A percentile compares a stretch with the other conserved stretches of the same genome.
These are phyloP conservation scores for Myocastor coypus DNA, from an alignment of 2,113 vertebrate species.

Conservation along the genomic window DNA sequence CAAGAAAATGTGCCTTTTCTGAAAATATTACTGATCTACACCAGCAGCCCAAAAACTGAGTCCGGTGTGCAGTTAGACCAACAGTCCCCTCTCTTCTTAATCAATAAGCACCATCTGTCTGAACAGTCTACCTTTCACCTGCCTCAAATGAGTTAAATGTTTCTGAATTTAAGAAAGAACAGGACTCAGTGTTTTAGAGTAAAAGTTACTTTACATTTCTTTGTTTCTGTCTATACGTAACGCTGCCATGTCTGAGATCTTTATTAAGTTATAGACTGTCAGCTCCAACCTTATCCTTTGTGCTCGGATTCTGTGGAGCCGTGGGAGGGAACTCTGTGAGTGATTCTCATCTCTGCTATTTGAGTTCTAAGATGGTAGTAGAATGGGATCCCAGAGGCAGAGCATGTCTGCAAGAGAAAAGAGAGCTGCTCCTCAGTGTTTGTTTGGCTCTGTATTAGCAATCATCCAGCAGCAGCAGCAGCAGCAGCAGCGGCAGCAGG, in stretches of 20 bases:
- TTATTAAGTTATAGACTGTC: background rate
- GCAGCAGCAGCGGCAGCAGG: too few relatives aligned
- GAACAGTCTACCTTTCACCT: background rate
- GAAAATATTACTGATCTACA: background rate
- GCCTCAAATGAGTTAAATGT: background rate
- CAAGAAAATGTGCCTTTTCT: background rate
- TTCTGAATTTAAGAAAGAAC: background rate
- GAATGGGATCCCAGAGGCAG: background rate
- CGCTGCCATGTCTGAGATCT: background rate
- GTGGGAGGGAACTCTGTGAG: background rate
- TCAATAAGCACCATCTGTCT: background rate
- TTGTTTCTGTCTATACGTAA: background rate
- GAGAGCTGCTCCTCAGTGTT: background rate
- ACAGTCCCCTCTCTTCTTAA: background rate
- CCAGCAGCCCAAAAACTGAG: background rate
- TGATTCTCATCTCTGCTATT: background rate
- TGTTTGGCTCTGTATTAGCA: background rate
- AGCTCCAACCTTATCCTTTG: background rate
- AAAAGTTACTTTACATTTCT: background rate
- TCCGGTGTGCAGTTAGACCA: background rate
- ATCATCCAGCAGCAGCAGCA: background rate
- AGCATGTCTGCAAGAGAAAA: background rate
- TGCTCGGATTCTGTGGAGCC: background rate
- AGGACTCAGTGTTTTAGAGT: background rate
- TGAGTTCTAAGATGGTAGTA: background rate